These are phyloP conservation scores for Andinoacara biseriatus DNA, from an alignment of 2,113 vertebrate genomes.

Conservation along the genomic window DNA sequence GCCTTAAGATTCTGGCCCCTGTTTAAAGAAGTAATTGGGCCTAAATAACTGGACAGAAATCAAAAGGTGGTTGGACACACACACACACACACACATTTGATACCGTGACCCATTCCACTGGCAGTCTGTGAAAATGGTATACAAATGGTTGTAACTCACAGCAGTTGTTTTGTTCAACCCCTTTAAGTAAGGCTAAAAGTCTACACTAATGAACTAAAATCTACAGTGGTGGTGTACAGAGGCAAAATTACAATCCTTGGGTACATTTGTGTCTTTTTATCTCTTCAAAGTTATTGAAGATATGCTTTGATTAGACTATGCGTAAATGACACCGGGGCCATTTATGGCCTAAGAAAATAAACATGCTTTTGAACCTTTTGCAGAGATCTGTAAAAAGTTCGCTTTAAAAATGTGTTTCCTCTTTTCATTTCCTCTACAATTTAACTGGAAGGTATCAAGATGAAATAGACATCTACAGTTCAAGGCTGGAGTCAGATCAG, in stretches of 20 bases:
- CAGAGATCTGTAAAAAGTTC: not conserved
- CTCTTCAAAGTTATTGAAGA: not conserved
- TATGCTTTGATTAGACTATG: not conserved
- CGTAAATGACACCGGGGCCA: not conserved
- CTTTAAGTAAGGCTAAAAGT: not conserved
- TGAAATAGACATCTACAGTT: conserved; percentile 45
- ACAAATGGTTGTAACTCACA: not conserved
- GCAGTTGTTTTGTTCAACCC: not conserved
- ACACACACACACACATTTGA: not conserved
- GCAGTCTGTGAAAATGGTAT: not conserved
- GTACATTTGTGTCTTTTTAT: not conserved
- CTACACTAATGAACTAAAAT: not conserved
- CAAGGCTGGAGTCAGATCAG: conserved; percentile 65
- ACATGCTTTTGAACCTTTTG: not conserved
- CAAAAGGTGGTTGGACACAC: not conserved
- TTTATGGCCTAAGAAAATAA: not conserved
- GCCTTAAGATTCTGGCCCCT: not conserved
- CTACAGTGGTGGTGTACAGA: not conserved
- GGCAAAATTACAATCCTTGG: not conserved
- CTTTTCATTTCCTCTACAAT: not conserved
- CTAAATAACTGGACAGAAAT: not conserved
- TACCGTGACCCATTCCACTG: not conserved
- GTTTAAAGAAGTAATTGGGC: not conserved
- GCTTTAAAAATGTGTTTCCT: not conserved
- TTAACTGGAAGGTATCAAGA: conserved; percentile 59